A percentile compares a stretch with the other conserved stretches of the same genome.
These are phyloP conservation scores for Ophthalmolycus amberensis DNA, from an alignment of 2,113 vertebrate species.

Conservation along the genomic window DNA sequence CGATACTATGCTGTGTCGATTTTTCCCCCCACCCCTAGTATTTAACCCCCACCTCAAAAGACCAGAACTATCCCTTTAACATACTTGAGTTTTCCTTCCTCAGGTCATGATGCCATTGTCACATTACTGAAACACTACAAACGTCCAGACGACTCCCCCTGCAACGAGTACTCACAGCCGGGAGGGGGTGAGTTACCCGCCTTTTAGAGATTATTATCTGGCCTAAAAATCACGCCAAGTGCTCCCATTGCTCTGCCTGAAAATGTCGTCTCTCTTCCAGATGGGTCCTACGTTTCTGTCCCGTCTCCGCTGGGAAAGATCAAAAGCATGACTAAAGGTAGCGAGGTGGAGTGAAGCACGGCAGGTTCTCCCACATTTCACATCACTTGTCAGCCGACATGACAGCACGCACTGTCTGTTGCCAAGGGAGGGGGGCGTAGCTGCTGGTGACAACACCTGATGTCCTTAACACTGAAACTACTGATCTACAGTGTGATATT, in stretches of 20 bases:
- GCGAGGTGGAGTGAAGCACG: constrained; percentile 40
- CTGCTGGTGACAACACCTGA: constrained; percentile 25
- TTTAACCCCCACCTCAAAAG: not conserved
- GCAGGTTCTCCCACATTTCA: constrained; percentile 19
- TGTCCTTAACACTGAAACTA: constrained; percentile 1
- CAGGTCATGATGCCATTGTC: constrained; percentile 94
- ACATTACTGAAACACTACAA: constrained; percentile 96
- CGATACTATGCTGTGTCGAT: no score
- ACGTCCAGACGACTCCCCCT: constrained; percentile 91
- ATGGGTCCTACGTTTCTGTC: constrained; percentile 95
- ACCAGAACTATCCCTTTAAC: not conserved
- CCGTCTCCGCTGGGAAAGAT: constrained; percentile 96
- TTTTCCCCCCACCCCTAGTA: no score
- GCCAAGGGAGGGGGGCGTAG: constrained; percentile 31
- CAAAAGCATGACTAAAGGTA: constrained; percentile 99
- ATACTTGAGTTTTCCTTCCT: constrained; percentile 21
- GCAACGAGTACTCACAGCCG: constrained; percentile 96
- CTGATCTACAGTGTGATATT: not conserved
- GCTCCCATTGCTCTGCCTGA: not conserved
- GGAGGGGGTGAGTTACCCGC: constrained; percentile 88
- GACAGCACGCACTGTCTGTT: constrained; percentile 47
- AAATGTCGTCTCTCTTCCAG: constrained; percentile 81
- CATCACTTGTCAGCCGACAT: constrained; percentile 48
- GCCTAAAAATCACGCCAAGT: not conserved
- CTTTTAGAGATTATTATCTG: not conserved